Evolutionary conservation across 1,140 invertebrate species (phyloP).

Genomic region (Tetraneura akinire): DNA sequence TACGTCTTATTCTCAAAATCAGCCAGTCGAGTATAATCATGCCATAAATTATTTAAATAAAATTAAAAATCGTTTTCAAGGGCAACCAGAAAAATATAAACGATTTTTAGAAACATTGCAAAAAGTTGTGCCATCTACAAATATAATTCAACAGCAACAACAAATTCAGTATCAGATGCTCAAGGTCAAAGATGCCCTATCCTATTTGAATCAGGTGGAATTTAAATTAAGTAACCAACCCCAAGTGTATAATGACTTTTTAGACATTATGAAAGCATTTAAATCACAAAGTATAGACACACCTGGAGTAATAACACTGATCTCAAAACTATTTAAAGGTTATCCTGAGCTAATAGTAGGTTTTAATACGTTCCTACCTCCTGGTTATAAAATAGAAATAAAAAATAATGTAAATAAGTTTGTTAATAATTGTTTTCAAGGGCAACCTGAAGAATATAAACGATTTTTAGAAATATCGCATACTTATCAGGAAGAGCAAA

Average conservation of each 20-base stretch:
- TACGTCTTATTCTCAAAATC: constrained; percentile 67
- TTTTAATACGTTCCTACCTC: too few relatives aligned
- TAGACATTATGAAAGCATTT: constrained; percentile 99
- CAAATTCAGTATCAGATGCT: constrained; percentile 71
- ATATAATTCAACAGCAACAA: constrained; percentile 37
- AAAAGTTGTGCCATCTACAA: too few relatives aligned
- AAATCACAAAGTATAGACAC: too few relatives aligned
- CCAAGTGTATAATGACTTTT: constrained; percentile 98
- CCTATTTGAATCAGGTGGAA: constrained; percentile 98
- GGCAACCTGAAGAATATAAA: constrained; percentile 97
- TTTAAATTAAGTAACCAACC: constrained; percentile 96
- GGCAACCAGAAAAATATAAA: too few relatives aligned
- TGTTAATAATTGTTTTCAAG: constrained; percentile 98
- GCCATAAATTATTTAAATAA: constrained; percentile 99
- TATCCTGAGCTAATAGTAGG: too few relatives aligned
- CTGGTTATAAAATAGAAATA: constrained; percentile 97
- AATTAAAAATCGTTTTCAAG: too few relatives aligned
- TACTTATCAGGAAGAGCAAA: too few relatives aligned
- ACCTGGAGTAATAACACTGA: constrained; percentile 94
- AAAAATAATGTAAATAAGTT: constrained; percentile 96
- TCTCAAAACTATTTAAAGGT: constrained; percentile 96
- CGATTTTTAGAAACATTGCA: too few relatives aligned
- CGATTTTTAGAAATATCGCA: too few relatives aligned
- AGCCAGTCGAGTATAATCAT: constrained; percentile 98
- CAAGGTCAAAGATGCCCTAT: constrained; percentile 97